phyloP scores from a whole-genome alignment of 2,888 invertebrate species.

The Mesochorus sp. region DNA sequence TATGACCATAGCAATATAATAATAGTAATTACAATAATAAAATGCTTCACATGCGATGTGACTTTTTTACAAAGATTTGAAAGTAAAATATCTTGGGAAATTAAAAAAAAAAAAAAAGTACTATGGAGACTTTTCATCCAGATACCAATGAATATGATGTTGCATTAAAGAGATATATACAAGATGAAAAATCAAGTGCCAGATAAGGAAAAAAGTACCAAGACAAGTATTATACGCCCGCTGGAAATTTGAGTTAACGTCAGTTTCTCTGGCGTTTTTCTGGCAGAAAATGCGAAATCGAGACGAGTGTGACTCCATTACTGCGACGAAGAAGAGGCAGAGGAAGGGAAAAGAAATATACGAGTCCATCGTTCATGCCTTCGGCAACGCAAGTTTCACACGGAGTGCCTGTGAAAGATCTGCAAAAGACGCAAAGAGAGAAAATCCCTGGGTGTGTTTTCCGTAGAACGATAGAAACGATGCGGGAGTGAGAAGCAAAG shows the following conservation, averaged over 20 bases:
- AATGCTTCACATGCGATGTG: background rate
- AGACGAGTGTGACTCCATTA: slow-evolving; percentile 27
- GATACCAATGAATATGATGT: slow-evolving; percentile 29
- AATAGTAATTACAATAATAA: background rate
- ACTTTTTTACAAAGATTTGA: background rate
- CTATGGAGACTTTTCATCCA: background rate
- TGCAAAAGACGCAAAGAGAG: slow-evolving; percentile 31
- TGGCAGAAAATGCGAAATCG: slow-evolving; percentile 30
- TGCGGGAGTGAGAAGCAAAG: slow-evolving; percentile 48
- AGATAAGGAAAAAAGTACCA: background rate
- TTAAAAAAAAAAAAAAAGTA: background rate
- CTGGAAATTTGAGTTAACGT: slow-evolving; percentile 53
- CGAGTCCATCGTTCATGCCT: slow-evolving; percentile 17
- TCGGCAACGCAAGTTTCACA: slow-evolving; percentile 14
- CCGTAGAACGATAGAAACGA: slow-evolving; percentile 50
- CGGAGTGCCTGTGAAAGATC: slow-evolving; percentile 30
- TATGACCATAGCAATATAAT: background rate
- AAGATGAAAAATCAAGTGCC: background rate
- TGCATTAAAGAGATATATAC: background rate
- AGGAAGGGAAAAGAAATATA: slow-evolving; percentile 22
- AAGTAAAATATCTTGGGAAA: background rate
- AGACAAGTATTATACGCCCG: background rate
- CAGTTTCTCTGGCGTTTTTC: slow-evolving; percentile 25
- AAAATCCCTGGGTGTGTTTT: slow-evolving; percentile 28
- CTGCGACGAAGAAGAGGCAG: slow-evolving; percentile 7